Evolutionary conservation across 1,140 invertebrate genomes (phyloP), one percentile per base, ranked within the genome.

Genomic region (Apis florea): DNA sequence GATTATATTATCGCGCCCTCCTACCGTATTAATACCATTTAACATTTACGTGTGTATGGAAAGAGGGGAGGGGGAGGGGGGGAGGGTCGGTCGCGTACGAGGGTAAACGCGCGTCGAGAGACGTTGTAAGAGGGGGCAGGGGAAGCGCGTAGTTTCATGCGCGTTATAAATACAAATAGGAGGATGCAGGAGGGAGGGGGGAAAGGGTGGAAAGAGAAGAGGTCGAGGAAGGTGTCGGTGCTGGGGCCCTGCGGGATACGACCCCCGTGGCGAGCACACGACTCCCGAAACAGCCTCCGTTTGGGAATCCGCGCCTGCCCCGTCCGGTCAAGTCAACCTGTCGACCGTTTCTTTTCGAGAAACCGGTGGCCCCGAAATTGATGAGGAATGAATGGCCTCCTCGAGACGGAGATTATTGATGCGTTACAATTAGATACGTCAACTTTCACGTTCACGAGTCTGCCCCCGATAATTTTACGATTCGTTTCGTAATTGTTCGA

Each of bases 211-310:
- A 82, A 79, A 83, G 56, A 81, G 74, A 80, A 82, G 76, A 83
- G 71, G 72, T 53, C 40, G 76, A 70, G 54, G 79, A 85, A 90
- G 85, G 89, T 90, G 89, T 89, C 83, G 89, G 85, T 87, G 85
- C 85, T 88, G 88, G 89, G 84, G 85, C 91, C 88, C 91, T 85
- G 89, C 90, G 90, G 91, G 91, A 89, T 88, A 90, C 89, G 90
- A 92, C 90, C 91, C 91, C 91, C 89, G 90, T 87, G 89, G 91
- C 63, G 91, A 88, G 79, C 91, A 89, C 88, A 91, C 89, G 90
- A 92, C 91, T 92, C 85, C 91, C 83, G 90, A 91, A 90, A 90
- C 84, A 91, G 91, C 90, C 90, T 91, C 90, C 84, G 91, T 92
- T 92, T 86, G 83, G 73, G 85, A 89, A 90, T 90, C 31, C 76